Evolutionary conservation across 2,797 vertebrate genomes (phyloP), one percentile per base, ranked within the genome.

Genomic region (Lacerta bilineata): DNA sequence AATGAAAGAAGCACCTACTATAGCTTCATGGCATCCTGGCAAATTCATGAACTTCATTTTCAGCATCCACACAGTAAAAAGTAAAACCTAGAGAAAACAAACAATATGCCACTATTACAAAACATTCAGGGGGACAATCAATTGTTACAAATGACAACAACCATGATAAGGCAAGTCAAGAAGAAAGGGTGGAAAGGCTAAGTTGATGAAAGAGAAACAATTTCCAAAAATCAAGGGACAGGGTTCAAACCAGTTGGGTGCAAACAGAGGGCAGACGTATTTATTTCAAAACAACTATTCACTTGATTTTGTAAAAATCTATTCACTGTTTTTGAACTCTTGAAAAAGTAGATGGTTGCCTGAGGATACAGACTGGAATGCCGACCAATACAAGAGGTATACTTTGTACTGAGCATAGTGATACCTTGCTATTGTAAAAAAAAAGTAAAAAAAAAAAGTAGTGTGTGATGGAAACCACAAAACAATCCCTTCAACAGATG

Each of bases 1-100:
- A 77, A 94, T n/a, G 72, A 90, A 91, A 36, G 64, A 2, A 79
- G 80, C 86, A 93, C 77, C 86, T 88, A 95, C 88, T 76, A 84
- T 66, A 85, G 87, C 83, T 84, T 90, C 55, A 27, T 36, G 83
- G 83, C 87, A 88, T 90, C 85, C 88, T 84, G 78, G 83, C 81
- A 33, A 80, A 41, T 8, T 41, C 2, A 17, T 13, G 76, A 59
- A 87, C n/a, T 75, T 61, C 75, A 78, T 76, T 72, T 86, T 90
- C 1, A 91, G 39, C 74, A 94, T 91, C 80, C 76, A 85, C 13
- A 86, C 3, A 77, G 85, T 76, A 2, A 66, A 50, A 66, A 41
- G 43, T 0, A 46, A 61, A 92, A 86, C 25, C 90, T 92, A 25
- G 25, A 75, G 68, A 8, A 46, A 68, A 86, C 13, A 88, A 43